phyloP scores from a whole-genome alignment of 2,113 vertebrate genomes.

The Scomber colias region DNA sequence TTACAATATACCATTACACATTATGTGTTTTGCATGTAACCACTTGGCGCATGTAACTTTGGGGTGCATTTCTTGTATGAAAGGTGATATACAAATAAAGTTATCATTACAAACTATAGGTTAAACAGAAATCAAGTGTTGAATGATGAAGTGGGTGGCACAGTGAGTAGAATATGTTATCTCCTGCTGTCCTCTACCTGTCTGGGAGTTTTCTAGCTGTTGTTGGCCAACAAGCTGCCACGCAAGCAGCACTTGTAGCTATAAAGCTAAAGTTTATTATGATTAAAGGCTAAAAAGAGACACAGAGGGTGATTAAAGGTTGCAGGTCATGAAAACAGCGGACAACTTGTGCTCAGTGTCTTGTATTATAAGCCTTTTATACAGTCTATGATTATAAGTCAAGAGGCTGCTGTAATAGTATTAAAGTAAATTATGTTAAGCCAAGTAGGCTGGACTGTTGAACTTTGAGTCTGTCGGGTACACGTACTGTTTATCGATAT shows the following conservation, averaged over 20 bases:
- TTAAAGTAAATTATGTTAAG: not conserved
- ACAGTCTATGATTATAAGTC: not conserved
- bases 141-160: not conserved
- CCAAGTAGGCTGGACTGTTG: not conserved
- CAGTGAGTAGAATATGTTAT: not conserved
- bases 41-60: no score
- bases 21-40: no score
- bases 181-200: not conserved
- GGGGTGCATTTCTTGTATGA: no score
- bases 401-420: constrained; percentile 7
- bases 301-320: not conserved
- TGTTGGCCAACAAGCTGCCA: constrained; percentile 58
- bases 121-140: not conserved
- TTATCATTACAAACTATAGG: no score
- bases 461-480: not conserved
- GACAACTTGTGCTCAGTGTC: not conserved
- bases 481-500: no score
- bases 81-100: no score
- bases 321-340: no score
- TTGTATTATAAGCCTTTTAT: not conserved
- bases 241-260: constrained; percentile 46
- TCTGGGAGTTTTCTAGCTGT: not conserved
- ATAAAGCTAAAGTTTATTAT: not conserved
- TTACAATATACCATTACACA: no score
- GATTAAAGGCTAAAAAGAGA: not conserved